These are phyloP conservation scores for Scrobipalpa costella DNA, from an alignment of 2,888 invertebrate species.

Conservation along the genomic window DNA sequence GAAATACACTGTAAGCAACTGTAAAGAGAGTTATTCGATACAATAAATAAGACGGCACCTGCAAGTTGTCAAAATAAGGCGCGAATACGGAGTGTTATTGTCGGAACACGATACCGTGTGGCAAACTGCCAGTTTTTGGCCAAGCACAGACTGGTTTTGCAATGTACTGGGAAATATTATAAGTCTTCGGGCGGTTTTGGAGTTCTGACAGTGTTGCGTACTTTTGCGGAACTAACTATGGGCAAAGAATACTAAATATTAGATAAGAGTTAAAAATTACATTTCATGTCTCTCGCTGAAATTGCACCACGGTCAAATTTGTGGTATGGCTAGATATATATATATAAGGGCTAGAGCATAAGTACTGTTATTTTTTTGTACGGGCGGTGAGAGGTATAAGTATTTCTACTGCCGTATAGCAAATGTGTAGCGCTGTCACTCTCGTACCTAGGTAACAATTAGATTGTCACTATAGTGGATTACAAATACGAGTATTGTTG, in stretches of 20 bases:
- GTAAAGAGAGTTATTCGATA: slow-evolving; percentile 18
- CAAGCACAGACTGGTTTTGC: slow-evolving; percentile 14
- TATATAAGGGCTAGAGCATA: no score
- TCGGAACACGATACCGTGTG: slow-evolving; percentile 36
- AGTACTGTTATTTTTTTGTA: no score
- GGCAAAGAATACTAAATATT: background rate
- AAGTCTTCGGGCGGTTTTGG: slow-evolving; percentile 14
- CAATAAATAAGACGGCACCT: slow-evolving; percentile 37
- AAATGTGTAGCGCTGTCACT: no score
- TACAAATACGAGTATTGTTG: no score
- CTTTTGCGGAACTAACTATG: background rate
- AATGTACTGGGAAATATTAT: slow-evolving; percentile 7
- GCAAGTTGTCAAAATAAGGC: slow-evolving; percentile 38
- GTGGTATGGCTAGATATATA: no score
- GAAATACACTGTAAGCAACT: slow-evolving; percentile 17
- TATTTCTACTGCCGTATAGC: no score
- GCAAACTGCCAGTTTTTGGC: slow-evolving; percentile 40
- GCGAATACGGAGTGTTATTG: slow-evolving; percentile 38
- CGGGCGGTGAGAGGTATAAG: no score
- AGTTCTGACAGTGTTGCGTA: background rate
- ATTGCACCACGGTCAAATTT: no score
- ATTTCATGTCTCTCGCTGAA: no score
- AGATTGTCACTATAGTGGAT: no score
- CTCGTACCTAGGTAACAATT: no score
- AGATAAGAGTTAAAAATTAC: background rate